Evolutionary conservation across 1,140 invertebrate genomes (phyloP), one percentile per base, ranked within the genome.

Genomic region (Euschistus heros): DNA sequence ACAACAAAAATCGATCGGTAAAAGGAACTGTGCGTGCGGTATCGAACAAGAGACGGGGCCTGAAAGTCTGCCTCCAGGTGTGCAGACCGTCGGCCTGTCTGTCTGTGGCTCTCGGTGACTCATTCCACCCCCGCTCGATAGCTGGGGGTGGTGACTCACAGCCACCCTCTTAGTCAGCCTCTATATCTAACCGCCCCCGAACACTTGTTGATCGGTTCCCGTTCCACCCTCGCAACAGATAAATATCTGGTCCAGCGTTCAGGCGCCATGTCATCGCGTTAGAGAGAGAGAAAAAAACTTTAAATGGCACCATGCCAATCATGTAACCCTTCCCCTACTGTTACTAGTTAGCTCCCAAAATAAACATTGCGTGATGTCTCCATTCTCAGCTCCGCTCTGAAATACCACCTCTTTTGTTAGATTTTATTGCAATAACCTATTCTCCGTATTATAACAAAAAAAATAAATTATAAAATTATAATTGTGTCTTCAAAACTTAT

Each of bases 1-100:
- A 37, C 8, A 30, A 30, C 27, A 4, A 30, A 30, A 37, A 57
- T 57, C 54, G 54, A 26, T 22, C 18, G 20, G 22, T 22, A 57
- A 57, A 24, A 26, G 54, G 14, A 24, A 24, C 18, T 0, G 54
- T 22, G 24, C n/a, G 54, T 24, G 24, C 10, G n/a, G 1, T 22
- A 57, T 57, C 54, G 54, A 57, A 57, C 54, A 24, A 57, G 54
- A 22, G 47, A 18, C 22, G 47, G 47, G 54, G 54, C 54, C 54
- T 8, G 24, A 10, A 24, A 24, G 54, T 57, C 54, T 57, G 54
- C 54, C 54, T 57, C 54, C 54, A 57, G 54, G 54, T 57, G 54
- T 24, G 54, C 54, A 24, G 54, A 20, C 54, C 15, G 54, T 27
- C 54, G 20, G 54, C 24, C 54, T 57, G 54, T 27, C 54, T 20